Base-by-base conservation (phyloP, 2,888 invertebrate species). In the Nebria brevicollis region DNA sequence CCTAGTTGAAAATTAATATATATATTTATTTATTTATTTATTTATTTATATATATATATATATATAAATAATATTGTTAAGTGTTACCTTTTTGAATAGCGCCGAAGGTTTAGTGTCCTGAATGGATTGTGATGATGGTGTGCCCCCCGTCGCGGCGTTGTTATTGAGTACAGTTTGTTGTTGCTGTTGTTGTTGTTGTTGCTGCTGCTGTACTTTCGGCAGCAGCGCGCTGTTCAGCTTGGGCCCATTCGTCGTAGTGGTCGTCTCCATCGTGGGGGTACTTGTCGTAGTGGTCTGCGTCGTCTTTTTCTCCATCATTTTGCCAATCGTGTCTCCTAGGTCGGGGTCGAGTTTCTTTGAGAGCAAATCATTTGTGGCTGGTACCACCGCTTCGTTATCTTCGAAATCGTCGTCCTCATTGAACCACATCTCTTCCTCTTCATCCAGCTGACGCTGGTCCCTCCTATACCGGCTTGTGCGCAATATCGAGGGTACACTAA, bases 381-480 rank as follows among this genome's bases (percentile, higher is more conserved):
- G 90, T 42, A 91, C 90, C 20, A 91, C 91, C 15, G 91, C 90
- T 85, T 93, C 93, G 83, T 94, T 95, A 87, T 97, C 97, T 83
- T 96, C 95, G 84, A 95, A 94, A 88, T 97, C 97, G 88, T 98
- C 98, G 84, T 98, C 98, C 86, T 98, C 97, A 88, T 98, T 97
- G 90, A 98, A 98, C 98, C 98, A 99, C 94, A 98, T 96, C 90
- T 98, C 98, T 87, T 99, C 98, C 86, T 98, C 98, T 87, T 98
- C 98, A 84, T 99, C 98, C 86, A 98, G 93, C 88, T 97, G 95
- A 80, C 98, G 93, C 85, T 97, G 96, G 90, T 98, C 98, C 83
- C 98, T 93, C 83, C 98, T 92, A 90, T 95, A 98, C 84, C 98
- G 93, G 87, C 91, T 92, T 85, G 92, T 93, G 84, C 96, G 92